Percentiles rank a stretch among this genome's conserved stretches.
These are phyloP conservation scores for Zaprionus taronus DNA, from an alignment of 1,140 invertebrate genomes.

Conservation along the genomic window DNA sequence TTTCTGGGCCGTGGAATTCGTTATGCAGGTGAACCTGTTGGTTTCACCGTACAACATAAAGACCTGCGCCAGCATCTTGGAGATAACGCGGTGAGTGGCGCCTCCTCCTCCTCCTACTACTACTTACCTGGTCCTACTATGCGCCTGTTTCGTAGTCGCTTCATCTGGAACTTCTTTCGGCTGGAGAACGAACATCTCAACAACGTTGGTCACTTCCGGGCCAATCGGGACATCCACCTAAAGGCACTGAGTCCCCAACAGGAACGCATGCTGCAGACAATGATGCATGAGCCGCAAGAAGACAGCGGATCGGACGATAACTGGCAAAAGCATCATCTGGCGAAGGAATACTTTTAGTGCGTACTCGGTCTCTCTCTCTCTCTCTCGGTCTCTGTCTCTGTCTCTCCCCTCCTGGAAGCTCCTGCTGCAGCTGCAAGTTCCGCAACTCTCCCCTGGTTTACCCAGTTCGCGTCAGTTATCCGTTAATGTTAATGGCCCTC, in stretches of 20 bases:
- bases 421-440: background rate
- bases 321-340: conserved; percentile 38
- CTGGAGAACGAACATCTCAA: conserved; percentile 71
- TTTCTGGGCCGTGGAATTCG: conserved; percentile 94
- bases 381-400: too few relatives aligned
- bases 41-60: conserved; percentile 56
- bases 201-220: conserved; percentile 66
- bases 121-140: too few relatives aligned
- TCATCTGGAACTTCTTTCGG: conserved; percentile 77
- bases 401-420: background rate
- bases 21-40: conserved; percentile 88
- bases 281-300: conserved; percentile 62
- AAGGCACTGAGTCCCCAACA: conserved; percentile 61
- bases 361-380: too few relatives aligned
- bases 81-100: conserved; percentile 71
- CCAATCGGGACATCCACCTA: conserved; percentile 68
- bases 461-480: conserved; percentile 7
- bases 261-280: conserved; percentile 61
- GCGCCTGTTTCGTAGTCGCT: conserved; percentile 54
- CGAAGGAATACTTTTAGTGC: conserved; percentile 66
- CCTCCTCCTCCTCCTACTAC: background rate
- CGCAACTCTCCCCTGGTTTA: background rate
- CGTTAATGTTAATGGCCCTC: conserved; percentile 52
- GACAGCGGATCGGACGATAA: conserved; percentile 8
- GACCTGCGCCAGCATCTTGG: conserved; percentile 58